Conservation (phyloP, 2,888 invertebrate species). For the Polyommatus icarus region DNA sequence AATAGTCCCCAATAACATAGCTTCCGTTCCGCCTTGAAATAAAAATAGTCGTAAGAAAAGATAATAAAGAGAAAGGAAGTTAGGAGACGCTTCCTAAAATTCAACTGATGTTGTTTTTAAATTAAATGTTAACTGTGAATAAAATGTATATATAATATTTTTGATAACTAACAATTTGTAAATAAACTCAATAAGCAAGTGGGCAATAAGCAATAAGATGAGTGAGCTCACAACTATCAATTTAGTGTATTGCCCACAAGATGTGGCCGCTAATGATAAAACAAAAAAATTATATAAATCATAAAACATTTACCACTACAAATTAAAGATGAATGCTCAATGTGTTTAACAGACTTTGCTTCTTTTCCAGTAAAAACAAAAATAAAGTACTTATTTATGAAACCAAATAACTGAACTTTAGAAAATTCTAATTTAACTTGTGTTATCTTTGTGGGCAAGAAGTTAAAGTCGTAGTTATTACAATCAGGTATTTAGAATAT, state of each 20-base stretch:
- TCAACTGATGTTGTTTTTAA: neutral
- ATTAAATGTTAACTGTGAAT: neutral
- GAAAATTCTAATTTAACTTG: no score
- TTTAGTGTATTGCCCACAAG: neutral
- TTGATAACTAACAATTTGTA: constrained; percentile 1
- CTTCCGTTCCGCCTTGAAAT: constrained; percentile 65
- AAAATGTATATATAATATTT: constrained; percentile 21
- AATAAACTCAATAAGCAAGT: neutral
- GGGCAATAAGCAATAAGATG: neutral
- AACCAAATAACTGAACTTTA: no score
- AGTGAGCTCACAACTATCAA: neutral
- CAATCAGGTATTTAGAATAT: neutral
- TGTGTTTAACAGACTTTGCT: neutral
- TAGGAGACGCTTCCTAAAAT: neutral
- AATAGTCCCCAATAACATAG: constrained; percentile 67
- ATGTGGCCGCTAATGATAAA: neutral
- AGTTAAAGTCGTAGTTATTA: neutral
- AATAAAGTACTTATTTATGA: neutral
- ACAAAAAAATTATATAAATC: neutral
- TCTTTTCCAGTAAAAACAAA: neutral
- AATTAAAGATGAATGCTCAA: neutral
- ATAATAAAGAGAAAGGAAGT: neutral
- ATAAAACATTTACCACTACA: neutral
- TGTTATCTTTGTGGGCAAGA: neutral
- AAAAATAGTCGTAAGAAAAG: neutral